A percentile compares a stretch with the other conserved stretches of the same genome.
phyloP scores from a whole-genome alignment of 2,797 vertebrate species.

The Micromesistius poutassou region DNA sequence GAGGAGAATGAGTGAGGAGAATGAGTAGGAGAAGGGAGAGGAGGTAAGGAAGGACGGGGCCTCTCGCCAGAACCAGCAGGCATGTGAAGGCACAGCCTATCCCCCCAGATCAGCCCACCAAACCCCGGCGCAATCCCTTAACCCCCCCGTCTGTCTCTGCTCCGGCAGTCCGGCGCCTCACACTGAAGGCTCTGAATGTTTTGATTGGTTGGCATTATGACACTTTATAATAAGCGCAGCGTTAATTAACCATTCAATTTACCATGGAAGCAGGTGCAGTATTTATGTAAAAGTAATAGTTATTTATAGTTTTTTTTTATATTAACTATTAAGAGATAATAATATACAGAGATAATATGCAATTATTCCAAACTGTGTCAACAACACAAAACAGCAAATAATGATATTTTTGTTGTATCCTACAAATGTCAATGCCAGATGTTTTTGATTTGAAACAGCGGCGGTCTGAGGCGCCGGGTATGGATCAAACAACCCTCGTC shows the following conservation, averaged over 20 bases:
- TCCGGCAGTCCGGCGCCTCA: too few relatives aligned
- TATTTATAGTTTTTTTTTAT: too few relatives aligned
- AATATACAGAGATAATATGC: too few relatives aligned
- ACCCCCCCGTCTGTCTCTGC: background rate
- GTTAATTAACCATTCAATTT: too few relatives aligned
- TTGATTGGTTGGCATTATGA: background rate
- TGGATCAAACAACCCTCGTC: slow-evolving; percentile 51
- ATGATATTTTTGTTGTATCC: slow-evolving; percentile 24
- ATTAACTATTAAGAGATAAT: too few relatives aligned
- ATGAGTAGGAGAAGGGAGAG: too few relatives aligned
- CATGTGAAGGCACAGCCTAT: background rate
- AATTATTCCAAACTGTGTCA: background rate
- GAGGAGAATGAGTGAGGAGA: too few relatives aligned
- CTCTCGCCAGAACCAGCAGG: background rate
- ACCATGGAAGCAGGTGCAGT: too few relatives aligned
- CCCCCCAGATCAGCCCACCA: background rate
- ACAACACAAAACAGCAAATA: background rate
- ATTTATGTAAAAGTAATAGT: too few relatives aligned
- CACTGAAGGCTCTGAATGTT: too few relatives aligned
- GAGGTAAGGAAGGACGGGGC: background rate
- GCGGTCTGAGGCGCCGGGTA: slow-evolving; percentile 45
- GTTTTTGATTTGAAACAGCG: slow-evolving; percentile 55
- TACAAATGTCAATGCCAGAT: slow-evolving; percentile 49
- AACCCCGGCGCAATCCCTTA: background rate
- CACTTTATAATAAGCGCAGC: too few relatives aligned